These are phyloP conservation scores for Parasteatoda lunata DNA, from an alignment of 2,888 invertebrate species.

Conservation along the genomic window DNA sequence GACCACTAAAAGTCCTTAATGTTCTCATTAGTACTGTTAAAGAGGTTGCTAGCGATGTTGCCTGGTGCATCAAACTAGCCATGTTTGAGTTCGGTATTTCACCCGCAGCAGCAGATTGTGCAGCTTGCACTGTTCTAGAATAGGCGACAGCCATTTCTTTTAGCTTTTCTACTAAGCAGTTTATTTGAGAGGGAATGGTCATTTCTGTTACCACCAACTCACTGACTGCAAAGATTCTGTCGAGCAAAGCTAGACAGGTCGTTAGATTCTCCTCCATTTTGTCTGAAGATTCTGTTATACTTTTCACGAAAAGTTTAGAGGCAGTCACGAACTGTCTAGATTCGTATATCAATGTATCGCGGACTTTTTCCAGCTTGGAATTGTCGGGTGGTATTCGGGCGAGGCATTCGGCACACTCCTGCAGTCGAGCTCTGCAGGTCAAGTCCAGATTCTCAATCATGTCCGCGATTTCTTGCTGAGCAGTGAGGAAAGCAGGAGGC, in stretches of 20 bases:
- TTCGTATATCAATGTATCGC: constrained; percentile 86
- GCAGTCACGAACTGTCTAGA: constrained; percentile 88
- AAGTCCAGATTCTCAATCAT: constrained; percentile 64
- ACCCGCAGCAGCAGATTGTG: constrained; percentile 83
- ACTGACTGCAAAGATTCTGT: constrained; percentile 81
- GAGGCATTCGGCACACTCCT: constrained; percentile 45
- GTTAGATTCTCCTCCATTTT: constrained; percentile 83
- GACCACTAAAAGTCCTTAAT: constrained; percentile 66
- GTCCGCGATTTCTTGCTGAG: constrained; percentile 57
- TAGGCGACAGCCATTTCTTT: constrained; percentile 89
- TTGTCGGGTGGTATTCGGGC: constrained; percentile 27
- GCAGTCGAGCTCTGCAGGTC: constrained; percentile 55
- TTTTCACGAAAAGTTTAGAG: constrained; percentile 87
- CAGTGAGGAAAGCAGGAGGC: constrained; percentile 25
- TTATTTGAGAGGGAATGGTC: constrained; percentile 83
- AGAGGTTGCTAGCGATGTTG: constrained; percentile 79
- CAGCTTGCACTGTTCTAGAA: constrained; percentile 80
- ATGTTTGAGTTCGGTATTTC: constrained; percentile 79
- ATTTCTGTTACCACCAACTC: constrained; percentile 86
- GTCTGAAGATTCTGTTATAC: constrained; percentile 82
- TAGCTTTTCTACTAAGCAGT: constrained; percentile 86
- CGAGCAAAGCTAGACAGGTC: constrained; percentile 84
- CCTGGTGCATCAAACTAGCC: constrained; percentile 84
- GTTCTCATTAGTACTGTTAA: constrained; percentile 71
- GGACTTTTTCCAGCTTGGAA: constrained; percentile 78